Base-by-base conservation (phyloP, 1,140 invertebrate species). In the Bombus cullumanus region DNA sequence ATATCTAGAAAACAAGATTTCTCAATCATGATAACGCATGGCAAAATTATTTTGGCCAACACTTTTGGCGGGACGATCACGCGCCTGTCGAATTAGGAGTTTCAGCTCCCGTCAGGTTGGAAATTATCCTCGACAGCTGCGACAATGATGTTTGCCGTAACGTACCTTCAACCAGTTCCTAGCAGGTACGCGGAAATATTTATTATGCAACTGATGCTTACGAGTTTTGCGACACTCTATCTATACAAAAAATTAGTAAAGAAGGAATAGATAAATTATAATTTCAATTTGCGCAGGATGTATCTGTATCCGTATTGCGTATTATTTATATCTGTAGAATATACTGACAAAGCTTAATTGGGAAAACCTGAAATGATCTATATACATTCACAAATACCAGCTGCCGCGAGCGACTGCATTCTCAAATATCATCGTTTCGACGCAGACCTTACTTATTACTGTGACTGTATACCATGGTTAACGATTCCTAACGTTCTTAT, bases 21-120 rank as follows among this genome's bases (percentile, higher is more conserved):
- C 1, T 22, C 47, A 5, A 53, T 18, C 47, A 0, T 6, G 47
- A 18, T 53, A 53, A 53, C 18, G 47, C 5, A 4, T 18, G 0
- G 47, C 18, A 22, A 53, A 53, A 62, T 83, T 31, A 37, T 66
- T 79, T 39, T 53, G 76, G n/a, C 37, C 71, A 41, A 57, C 34
- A 22, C 69, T 80, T 88, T 86, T 88, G 71, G 41, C 57, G 57
- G 53, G 78, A 62, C 80, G 72, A 59, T 87, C 73, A n/a, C 41
- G 72, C 79, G 73, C 68, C 71, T 81, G 86, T 81, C 89, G 83
- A 90, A 91, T 91, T 91, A 90, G 62, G 57, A 39, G 59, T 69
- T 88, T 90, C 86, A 86, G 83, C 81, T 64, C n/a, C 39, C 37
- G 69, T 90, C 74, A 91, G 39, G 64, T 13, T 79, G 71, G 15